phyloP scores from a whole-genome alignment of 2,113 vertebrate species.

The Cyrtonyx montezumae region DNA sequence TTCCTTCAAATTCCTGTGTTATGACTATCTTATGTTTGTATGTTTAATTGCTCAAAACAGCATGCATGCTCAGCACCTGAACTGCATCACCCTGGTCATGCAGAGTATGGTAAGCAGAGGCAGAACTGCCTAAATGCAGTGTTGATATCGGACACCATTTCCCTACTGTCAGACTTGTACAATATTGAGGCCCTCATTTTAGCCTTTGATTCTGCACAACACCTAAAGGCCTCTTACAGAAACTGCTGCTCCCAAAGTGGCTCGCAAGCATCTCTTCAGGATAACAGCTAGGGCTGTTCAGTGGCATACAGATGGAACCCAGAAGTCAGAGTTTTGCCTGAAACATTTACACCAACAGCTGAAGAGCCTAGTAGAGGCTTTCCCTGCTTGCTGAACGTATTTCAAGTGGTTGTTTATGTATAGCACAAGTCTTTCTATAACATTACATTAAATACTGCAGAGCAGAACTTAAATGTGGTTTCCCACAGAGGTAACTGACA shows the following conservation, averaged over 20 bases:
- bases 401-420: background rate
- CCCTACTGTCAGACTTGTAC: background rate
- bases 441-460: background rate
- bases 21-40: background rate
- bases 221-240: background rate
- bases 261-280: accelerated
- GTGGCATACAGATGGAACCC: background rate
- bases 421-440: background rate
- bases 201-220: background rate
- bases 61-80: background rate
- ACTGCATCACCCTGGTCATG: background rate
- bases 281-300: background rate
- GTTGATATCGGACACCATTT: background rate
- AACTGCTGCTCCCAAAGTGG: background rate
- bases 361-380: background rate
- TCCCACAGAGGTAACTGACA: background rate
- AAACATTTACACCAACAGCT: background rate
- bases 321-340: constrained; percentile 2
- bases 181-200: background rate
- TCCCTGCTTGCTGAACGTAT: background rate
- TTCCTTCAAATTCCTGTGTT: background rate
- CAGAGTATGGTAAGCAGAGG: background rate
- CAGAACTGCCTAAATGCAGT: background rate
- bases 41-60: background rate
- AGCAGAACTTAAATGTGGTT: background rate